These are phyloP conservation scores for Boloria selene DNA, from an alignment of 2,888 invertebrate species.

Conservation along the genomic window DNA sequence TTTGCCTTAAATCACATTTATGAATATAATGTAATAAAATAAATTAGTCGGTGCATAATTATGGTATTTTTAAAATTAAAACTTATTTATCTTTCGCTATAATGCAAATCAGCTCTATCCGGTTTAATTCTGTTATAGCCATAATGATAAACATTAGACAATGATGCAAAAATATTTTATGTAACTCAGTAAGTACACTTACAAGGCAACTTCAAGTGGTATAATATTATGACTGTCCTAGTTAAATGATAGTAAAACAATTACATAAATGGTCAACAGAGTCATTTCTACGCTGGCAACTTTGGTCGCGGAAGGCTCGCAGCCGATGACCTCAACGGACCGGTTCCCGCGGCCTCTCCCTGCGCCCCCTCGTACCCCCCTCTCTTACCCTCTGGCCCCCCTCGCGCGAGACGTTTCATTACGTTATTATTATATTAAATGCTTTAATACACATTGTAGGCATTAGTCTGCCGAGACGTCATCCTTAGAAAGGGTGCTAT, in stretches of 20 bases:
- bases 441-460: slow-evolving; percentile 81
- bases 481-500: slow-evolving; percentile 64
- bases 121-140: not conserved
- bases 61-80: not conserved
- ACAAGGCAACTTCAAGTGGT: slow-evolving; percentile 49
- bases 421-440: slow-evolving; percentile 83
- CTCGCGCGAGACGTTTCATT: slow-evolving; percentile 78
- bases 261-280: slow-evolving; percentile 62
- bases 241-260: slow-evolving; percentile 59
- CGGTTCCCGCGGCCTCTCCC: slow-evolving; percentile 68
- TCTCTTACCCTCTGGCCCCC: slow-evolving; percentile 53
- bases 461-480: slow-evolving; percentile 72
- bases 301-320: slow-evolving; percentile 77
- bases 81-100: too few relatives aligned
- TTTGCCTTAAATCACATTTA: slow-evolving; percentile 16
- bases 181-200: not conserved
- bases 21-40: slow-evolving; percentile 1
- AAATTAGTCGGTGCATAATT: not conserved
- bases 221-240: slow-evolving; percentile 58
- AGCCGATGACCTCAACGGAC: slow-evolving; percentile 80
- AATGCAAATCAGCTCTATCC: too few relatives aligned
- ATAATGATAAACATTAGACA: not conserved
- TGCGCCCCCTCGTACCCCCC: slow-evolving; percentile 48
- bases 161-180: slow-evolving; percentile 3
- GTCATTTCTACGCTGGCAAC: slow-evolving; percentile 64